A percentile compares a stretch with the other conserved stretches of the same genome.
Conservation (phyloP, 53 echinoderm and acorn worm genomes). For the Mesocentrotus franciscanus region DNA sequence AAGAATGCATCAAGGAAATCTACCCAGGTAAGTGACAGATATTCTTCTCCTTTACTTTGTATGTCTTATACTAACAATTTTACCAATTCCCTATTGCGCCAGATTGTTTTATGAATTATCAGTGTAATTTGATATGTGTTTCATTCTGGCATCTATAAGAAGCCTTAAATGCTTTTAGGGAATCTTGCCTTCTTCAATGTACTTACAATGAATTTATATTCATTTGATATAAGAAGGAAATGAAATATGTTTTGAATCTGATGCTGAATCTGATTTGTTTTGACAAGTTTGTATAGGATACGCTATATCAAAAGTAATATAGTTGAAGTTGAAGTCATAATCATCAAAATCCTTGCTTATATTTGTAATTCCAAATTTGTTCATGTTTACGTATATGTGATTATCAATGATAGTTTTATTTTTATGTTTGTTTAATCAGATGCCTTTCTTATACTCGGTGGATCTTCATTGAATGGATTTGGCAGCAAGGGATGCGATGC, state of each 20-base stretch:
- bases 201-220: no score
- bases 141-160: background rate
- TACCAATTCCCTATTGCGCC: background rate
- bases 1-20: conserved; percentile 61
- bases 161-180: no score
- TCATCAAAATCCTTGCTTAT: no score
- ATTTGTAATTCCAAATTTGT: background rate
- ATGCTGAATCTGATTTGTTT: no score
- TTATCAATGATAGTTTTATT: background rate
- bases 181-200: no score
- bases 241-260: no score
- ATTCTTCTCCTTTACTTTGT: background rate
- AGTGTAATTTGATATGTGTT: background rate
- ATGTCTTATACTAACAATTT: background rate
- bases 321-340: no score
- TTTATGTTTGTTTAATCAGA: conserved; percentile 51
- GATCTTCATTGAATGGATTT: conserved; percentile 91
- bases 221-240: no score
- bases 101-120: background rate
- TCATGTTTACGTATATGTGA: background rate
- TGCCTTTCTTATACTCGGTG: conserved; percentile 79
- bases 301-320: no score
- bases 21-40: conserved; percentile 14
- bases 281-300: no score
- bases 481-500: conserved; percentile 88